These are phyloP conservation scores for Alligator sinensis DNA, from an alignment of 2,113 vertebrate genomes.

Conservation along the genomic window DNA sequence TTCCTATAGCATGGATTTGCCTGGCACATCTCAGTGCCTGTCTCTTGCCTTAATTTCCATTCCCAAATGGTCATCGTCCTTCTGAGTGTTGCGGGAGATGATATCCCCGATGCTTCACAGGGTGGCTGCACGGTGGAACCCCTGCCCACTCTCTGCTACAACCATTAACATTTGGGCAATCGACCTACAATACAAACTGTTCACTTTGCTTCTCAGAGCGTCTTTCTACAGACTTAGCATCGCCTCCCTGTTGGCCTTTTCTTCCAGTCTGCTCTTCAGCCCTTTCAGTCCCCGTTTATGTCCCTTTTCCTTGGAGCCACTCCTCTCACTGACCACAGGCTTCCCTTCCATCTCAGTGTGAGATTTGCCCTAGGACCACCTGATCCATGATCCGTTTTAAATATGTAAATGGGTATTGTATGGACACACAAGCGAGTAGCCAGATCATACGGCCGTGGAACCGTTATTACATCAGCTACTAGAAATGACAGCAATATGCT, in stretches of 20 bases:
- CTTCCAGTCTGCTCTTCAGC: background rate
- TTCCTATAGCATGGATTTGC: background rate
- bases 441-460: constrained; percentile 29
- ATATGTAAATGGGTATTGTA: background rate
- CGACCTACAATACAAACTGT: background rate
- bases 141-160: background rate
- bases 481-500: background rate
- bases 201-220: background rate
- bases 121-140: background rate
- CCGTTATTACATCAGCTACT: background rate
- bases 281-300: background rate
- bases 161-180: background rate
- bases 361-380: background rate
- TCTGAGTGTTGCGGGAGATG: too few species aligned
- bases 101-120: background rate
- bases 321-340: background rate
- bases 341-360: background rate
- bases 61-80: background rate
- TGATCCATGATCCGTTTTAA: background rate
- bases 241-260: background rate
- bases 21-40: background rate
- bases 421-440: background rate
- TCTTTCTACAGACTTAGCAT: background rate
- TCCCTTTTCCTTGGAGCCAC: too few species aligned
- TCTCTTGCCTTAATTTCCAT: background rate